Evolutionary conservation across 2,888 invertebrate genomes (phyloP).

Genomic region (Cerastis rubricosa): DNA sequence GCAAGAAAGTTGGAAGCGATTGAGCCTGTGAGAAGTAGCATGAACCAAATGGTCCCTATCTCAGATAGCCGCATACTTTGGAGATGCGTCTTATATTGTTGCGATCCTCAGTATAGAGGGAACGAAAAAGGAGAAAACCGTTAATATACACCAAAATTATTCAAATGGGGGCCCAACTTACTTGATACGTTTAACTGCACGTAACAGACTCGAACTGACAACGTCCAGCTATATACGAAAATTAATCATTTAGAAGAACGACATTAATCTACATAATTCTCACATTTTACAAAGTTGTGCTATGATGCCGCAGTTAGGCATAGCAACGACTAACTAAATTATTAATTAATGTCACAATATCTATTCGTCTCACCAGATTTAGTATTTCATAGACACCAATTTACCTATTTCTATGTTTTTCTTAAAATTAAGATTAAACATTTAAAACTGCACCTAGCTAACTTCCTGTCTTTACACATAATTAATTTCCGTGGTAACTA

Average conservation of each 20-base stretch:
- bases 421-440: slow-evolving; percentile 8
- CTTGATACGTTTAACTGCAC: neutral
- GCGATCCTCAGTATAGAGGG: neutral
- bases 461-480: neutral
- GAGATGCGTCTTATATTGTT: neutral
- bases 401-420: neutral
- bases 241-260: neutral
- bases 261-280: slow-evolving; percentile 6
- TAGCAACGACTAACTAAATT: neutral
- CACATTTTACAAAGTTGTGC: slow-evolving; percentile 14
- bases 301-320: neutral
- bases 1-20: neutral
- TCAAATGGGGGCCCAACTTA: neutral
- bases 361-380: neutral
- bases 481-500: neutral
- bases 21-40: neutral
- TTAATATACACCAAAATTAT: neutral
- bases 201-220: neutral
- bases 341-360: neutral
- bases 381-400: neutral
- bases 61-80: neutral
- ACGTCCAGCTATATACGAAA: neutral
- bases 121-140: neutral
- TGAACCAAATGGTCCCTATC: neutral
- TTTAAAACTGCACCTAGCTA: neutral